Percentiles rank a stretch among this genome's conserved stretches.
phyloP scores from a whole-genome alignment of 1,140 invertebrate species.

The Coenobita brevimanus region DNA sequence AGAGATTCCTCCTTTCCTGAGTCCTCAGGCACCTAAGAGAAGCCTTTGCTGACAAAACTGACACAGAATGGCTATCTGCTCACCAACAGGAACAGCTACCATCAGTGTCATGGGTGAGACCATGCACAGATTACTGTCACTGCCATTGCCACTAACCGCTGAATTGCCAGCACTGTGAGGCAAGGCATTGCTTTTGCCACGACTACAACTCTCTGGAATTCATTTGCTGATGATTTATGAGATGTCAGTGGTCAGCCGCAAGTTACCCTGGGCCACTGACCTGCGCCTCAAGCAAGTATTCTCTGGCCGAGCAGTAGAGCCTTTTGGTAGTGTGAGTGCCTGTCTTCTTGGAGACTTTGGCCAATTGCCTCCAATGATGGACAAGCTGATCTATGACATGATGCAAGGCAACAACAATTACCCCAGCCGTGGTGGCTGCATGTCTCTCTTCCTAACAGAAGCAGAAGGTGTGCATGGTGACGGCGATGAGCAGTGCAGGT shows the following conservation, averaged over 20 bases:
- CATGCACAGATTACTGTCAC: neutral
- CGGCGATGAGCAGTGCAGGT: too few relatives aligned
- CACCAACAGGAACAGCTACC: conserved; percentile 18
- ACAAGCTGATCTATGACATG: too few relatives aligned
- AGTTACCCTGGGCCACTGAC: neutral
- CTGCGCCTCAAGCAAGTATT: neutral
- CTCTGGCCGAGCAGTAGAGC: neutral
- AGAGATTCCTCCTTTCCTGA: conserved; percentile 30
- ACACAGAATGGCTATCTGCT: too few relatives aligned
- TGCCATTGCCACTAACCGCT: neutral
- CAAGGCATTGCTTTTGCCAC: neutral
- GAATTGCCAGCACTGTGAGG: conserved; percentile 4
- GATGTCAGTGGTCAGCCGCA: conserved; percentile 30
- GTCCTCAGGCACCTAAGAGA: neutral
- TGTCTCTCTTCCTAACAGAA: too few relatives aligned
- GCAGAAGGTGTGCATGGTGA: too few relatives aligned
- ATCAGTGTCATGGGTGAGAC: conserved; percentile 32
- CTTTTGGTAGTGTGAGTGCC: too few relatives aligned
- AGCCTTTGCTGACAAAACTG: too few relatives aligned
- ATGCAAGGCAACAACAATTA: too few relatives aligned
- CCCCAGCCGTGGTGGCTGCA: too few relatives aligned
- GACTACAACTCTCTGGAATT: neutral
- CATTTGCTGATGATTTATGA: conserved; percentile 14
- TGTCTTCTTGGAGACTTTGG: too few relatives aligned
- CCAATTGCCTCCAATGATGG: too few relatives aligned